phyloP scores from a whole-genome alignment of 2,113 vertebrate genomes.

The Probosciger aterrimus region DNA sequence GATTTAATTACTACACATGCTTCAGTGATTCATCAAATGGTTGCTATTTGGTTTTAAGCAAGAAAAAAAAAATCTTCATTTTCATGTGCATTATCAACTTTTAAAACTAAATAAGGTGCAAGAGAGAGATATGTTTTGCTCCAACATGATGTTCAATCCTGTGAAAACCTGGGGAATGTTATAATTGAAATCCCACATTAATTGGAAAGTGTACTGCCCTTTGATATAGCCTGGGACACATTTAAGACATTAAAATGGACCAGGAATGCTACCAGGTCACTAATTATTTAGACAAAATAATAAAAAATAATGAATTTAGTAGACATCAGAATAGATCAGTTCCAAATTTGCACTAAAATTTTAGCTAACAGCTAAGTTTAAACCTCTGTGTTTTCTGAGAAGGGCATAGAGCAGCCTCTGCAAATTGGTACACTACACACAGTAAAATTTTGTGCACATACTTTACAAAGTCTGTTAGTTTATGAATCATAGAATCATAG shows the following conservation, averaged over 20 bases:
- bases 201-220: neutral
- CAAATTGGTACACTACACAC: neutral
- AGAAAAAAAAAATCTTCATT: neutral
- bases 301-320: neutral
- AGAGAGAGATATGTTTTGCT: neutral
- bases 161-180: neutral
- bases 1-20: neutral
- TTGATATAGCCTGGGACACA: neutral
- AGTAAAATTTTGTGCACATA: neutral
- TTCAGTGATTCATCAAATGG: neutral
- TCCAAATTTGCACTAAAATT: neutral
- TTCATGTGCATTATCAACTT: neutral
- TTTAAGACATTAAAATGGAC: constrained; percentile 13
- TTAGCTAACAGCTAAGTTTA: neutral
- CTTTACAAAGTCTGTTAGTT: neutral
- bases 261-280: neutral
- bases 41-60: neutral
- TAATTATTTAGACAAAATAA: constrained; percentile 34
- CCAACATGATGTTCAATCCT: neutral
- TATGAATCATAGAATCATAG: neutral
- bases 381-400: neutral
- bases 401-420: neutral
- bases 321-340: neutral
- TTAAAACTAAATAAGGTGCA: neutral
- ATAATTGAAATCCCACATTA: neutral